Percentiles rank a stretch among this genome's conserved stretches.
These are phyloP conservation scores for Athrips mouffetella DNA, from an alignment of 2,888 invertebrate species.

Conservation along the genomic window DNA sequence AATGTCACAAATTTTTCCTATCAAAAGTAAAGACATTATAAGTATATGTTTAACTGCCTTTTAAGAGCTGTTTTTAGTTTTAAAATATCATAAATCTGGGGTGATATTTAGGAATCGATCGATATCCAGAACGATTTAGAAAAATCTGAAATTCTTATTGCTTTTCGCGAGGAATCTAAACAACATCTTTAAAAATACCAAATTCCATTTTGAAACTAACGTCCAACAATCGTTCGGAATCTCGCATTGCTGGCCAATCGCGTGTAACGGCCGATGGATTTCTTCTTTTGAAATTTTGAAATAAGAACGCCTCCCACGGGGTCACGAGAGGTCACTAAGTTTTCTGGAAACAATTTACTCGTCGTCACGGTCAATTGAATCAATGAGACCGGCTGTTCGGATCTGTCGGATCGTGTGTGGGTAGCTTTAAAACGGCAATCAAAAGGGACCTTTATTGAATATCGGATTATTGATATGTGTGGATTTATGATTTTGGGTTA, in stretches of 20 bases:
- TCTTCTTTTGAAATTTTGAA: constrained; percentile 28
- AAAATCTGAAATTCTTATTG: no score
- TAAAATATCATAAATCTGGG: no score
- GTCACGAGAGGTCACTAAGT: constrained; percentile 48
- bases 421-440: constrained; percentile 2
- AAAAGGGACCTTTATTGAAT: constrained; percentile 1
- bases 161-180: neutral
- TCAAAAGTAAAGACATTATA: no score
- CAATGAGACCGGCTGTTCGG: constrained; percentile 35
- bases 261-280: constrained; percentile 27
- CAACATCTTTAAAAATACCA: constrained; percentile 13
- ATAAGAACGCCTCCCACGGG: constrained; percentile 49
- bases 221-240: constrained; percentile 23
- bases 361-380: constrained; percentile 60
- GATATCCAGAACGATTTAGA: no score
- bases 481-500: neutral
- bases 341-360: constrained; percentile 60
- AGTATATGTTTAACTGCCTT: no score
- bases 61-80: no score
- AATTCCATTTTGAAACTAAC: constrained; percentile 19
- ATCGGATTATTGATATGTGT: neutral
- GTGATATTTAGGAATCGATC: no score
- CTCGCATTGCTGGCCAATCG: constrained; percentile 36
- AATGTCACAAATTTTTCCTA: no score
- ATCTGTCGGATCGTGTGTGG: constrained; percentile 6